These are phyloP conservation scores for Leptothorax acervorum DNA, from an alignment of 2,888 invertebrate species.

Conservation along the genomic window DNA sequence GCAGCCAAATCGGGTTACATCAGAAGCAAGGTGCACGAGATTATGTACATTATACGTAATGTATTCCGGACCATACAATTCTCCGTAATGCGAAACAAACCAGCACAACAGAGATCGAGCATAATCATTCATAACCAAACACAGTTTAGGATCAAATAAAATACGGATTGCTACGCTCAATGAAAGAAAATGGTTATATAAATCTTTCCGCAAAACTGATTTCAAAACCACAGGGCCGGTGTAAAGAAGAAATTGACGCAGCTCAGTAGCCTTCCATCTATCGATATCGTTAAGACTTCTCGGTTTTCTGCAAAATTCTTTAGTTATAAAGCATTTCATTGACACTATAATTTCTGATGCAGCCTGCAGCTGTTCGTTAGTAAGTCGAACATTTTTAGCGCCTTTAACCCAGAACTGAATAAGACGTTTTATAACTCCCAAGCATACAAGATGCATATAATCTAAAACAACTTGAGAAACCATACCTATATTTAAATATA, in stretches of 20 bases:
- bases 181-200: too few species aligned
- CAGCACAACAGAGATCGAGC: neutral
- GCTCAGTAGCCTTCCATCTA: constrained; percentile 5
- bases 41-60: neutral
- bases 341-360: neutral
- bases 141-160: neutral
- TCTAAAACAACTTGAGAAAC: too few species aligned
- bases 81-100: neutral
- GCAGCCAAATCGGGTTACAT: too few species aligned
- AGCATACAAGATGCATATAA: neutral
- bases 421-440: neutral
- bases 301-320: neutral
- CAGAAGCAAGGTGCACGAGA: too few species aligned
- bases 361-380: neutral
- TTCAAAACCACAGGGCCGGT: neutral
- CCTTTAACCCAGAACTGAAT: neutral
- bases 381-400: neutral
- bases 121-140: neutral
- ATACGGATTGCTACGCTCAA: neutral
- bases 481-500: too few species aligned
- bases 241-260: neutral
- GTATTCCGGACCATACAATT: constrained; percentile 5
- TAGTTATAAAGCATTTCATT: too few species aligned
- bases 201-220: too few species aligned
- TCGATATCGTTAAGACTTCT: neutral